Evolutionary conservation across 2,888 invertebrate genomes (phyloP).

Genomic region (Coenonympha glycerion): DNA sequence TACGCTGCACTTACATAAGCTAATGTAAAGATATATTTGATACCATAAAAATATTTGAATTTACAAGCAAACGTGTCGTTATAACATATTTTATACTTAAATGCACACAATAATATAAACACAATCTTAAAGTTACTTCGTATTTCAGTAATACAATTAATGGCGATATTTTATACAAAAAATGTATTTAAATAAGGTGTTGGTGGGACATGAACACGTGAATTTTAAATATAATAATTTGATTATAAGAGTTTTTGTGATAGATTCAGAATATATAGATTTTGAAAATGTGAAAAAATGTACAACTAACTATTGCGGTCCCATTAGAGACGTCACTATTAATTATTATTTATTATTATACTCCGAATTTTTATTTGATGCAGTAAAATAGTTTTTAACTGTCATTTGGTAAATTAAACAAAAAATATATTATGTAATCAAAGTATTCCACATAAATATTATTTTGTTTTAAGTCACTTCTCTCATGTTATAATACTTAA

Average conservation of each 20-base stretch:
- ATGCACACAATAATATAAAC: constrained; percentile 12
- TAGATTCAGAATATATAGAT: not conserved
- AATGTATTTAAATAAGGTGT: constrained; percentile 5
- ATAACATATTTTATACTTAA: constrained; percentile 19
- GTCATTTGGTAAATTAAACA: no score
- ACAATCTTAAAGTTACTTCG: constrained; percentile 4
- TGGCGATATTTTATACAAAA: constrained; percentile 4
- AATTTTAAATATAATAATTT: constrained; percentile 5
- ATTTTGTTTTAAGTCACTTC: no score
- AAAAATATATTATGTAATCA: no score
- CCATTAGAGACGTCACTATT: no score
- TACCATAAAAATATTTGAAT: constrained; percentile 5
- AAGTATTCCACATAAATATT: no score
- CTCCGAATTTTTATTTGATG: no score
- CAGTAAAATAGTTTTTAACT: no score
- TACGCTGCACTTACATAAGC: not conserved
- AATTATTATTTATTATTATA: no score
- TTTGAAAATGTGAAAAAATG: no score
- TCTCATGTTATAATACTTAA: no score
- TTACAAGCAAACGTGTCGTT: constrained; percentile 13
- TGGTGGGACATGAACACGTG: constrained; percentile 33
- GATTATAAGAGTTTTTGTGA: constrained; percentile 1
- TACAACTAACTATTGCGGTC: no score
- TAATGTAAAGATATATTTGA: not conserved
- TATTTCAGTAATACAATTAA: not conserved